phyloP scores from a whole-genome alignment of 2,888 invertebrate genomes.

The Pilophorus perplexus region DNA sequence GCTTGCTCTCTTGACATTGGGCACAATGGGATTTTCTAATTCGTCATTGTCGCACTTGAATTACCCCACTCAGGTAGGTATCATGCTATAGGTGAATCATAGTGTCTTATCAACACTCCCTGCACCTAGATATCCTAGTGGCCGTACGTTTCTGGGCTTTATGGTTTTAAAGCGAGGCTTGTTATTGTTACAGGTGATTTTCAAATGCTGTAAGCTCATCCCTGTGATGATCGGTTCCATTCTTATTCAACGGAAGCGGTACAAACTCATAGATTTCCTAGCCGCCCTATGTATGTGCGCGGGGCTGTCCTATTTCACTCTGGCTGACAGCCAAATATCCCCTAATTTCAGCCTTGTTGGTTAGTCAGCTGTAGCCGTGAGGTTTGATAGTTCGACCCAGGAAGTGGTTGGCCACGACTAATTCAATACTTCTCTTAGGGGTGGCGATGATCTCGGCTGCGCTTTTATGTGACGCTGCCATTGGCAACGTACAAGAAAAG shows the following conservation, averaged over 20 bases:
- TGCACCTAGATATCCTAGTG: too few species aligned
- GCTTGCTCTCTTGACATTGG: constrained; percentile 82
- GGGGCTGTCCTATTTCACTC: constrained; percentile 85
- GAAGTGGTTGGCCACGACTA: not conserved
- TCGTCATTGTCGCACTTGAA: constrained; percentile 90
- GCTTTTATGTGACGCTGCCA: constrained; percentile 87
- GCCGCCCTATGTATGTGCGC: constrained; percentile 84
- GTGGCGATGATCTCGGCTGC: constrained; percentile 78
- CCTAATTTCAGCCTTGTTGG: constrained; percentile 61
- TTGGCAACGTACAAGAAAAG: constrained; percentile 96
- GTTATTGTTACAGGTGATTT: constrained; percentile 73
- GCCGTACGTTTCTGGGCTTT: too few species aligned
- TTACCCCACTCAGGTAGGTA: constrained; percentile 90
- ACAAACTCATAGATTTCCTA: constrained; percentile 76
- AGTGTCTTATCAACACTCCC: too few species aligned
- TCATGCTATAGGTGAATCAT: constrained; percentile 59
- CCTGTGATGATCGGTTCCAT: constrained; percentile 94
- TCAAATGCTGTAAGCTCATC: constrained; percentile 95
- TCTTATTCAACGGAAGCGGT: constrained; percentile 84
- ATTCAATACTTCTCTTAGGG: constrained; percentile 62
- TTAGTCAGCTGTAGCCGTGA: constrained; percentile 48
- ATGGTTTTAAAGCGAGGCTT: too few species aligned
- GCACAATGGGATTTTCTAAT: constrained; percentile 95
- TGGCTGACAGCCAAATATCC: constrained; percentile 66
- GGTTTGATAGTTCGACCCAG: not conserved